phyloP scores from a whole-genome alignment of 2,888 invertebrate genomes.

The Panopea generosa region DNA sequence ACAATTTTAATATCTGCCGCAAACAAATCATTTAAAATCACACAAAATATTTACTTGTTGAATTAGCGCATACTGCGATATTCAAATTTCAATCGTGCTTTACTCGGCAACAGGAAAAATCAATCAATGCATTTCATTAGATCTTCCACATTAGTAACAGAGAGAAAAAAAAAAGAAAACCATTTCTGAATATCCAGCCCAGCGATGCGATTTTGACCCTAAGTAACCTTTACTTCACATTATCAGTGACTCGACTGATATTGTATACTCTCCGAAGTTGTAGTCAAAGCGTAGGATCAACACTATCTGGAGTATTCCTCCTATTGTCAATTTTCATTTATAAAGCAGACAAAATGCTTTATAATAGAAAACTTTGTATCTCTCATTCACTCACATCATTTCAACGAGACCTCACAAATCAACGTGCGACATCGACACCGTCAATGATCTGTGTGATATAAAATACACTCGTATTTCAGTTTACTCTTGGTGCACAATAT shows the following conservation, averaged over 20 bases:
- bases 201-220: slow-evolving; percentile 1
- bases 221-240: not conserved
- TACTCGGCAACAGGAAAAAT: not conserved
- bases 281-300: no score
- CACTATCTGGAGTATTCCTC: no score
- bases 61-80: slow-evolving; percentile 1
- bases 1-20: slow-evolving; percentile 3
- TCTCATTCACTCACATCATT: not conserved
- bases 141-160: no score
- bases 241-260: no score
- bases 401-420: not conserved
- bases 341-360: not conserved
- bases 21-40: not conserved
- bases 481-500: slow-evolving; percentile 3
- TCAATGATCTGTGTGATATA: slow-evolving; percentile 16
- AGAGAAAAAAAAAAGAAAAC: no score
- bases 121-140: not conserved
- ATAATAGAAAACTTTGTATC: not conserved
- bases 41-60: not conserved
- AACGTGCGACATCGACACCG: slow-evolving; percentile 21
- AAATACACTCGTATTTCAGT: not conserved
- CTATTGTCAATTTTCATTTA: not conserved
- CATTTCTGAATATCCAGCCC: not conserved
- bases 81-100: slow-evolving; percentile 1
- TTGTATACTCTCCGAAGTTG: no score